A percentile compares a stretch with the other conserved stretches of the same genome.
phyloP scores from a whole-genome alignment of 2,113 vertebrate species.

The Piaya cayana region DNA sequence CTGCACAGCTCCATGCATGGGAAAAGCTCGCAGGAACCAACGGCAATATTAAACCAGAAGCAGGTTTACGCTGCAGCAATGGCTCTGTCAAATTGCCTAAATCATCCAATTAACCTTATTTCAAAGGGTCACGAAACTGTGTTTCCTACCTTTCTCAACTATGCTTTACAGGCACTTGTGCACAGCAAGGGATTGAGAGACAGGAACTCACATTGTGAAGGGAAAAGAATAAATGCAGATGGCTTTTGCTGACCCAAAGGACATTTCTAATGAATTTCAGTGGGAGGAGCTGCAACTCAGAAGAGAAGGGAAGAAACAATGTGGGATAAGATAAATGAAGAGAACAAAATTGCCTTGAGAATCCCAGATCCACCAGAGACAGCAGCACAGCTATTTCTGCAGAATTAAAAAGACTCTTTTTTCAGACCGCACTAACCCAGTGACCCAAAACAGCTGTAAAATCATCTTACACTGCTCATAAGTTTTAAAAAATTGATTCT shows the following conservation, averaged over 20 bases:
- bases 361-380: not conserved
- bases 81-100: not conserved
- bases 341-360: not conserved
- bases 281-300: not conserved
- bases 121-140: not conserved
- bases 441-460: not conserved
- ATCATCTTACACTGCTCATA: not conserved
- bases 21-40: not conserved
- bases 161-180: not conserved
- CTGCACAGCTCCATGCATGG: fast-evolving
- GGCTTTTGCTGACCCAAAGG: not conserved
- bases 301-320: too few species aligned
- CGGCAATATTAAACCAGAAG: not conserved
- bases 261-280: not conserved
- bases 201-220: not conserved
- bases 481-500: not conserved
- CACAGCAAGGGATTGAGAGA: not conserved
- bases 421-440: not conserved
- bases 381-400: not conserved
- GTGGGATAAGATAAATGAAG: not conserved
- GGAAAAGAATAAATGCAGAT: not conserved
- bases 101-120: not conserved
- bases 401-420: not conserved
- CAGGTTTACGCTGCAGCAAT: not conserved
- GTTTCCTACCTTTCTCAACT: not conserved